Conservation (phyloP, 2,797 vertebrate genomes). For the Echeneis naucrates region DNA sequence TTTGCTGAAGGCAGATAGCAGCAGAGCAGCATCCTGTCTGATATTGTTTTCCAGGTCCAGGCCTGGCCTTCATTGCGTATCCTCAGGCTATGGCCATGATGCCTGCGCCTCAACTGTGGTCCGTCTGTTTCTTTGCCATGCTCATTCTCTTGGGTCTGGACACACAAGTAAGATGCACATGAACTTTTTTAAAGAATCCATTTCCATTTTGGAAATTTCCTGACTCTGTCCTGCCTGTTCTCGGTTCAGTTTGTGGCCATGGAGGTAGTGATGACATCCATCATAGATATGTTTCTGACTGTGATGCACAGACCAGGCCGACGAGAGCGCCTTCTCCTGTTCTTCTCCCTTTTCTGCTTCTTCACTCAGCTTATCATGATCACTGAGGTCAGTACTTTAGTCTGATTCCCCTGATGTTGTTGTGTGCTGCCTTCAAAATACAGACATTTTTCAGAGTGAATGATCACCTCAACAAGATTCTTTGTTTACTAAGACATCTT, state of each 20-base stretch:
- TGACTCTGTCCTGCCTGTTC: background rate
- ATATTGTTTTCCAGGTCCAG: slow-evolving; percentile 87
- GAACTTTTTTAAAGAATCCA: background rate
- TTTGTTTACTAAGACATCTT: background rate
- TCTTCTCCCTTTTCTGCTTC: slow-evolving; percentile 81
- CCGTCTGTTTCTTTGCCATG: slow-evolving; percentile 93
- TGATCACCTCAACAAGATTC: background rate
- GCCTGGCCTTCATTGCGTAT: slow-evolving; percentile 92
- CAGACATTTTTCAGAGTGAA: background rate
- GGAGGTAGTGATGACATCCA: slow-evolving; percentile 81
- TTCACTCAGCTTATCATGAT: slow-evolving; percentile 77
- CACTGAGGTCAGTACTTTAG: slow-evolving; percentile 76
- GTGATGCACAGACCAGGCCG: slow-evolving; percentile 72
- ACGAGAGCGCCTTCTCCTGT: slow-evolving; percentile 76
- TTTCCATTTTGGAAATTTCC: background rate
- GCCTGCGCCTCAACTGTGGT: slow-evolving; percentile 92
- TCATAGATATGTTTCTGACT: slow-evolving; percentile 79
- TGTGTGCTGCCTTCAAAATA: background rate
- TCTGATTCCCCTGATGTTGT: background rate
- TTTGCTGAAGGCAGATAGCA: background rate
- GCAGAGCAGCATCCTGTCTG: background rate
- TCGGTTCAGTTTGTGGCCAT: slow-evolving; percentile 79
- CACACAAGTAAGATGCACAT: slow-evolving; percentile 85
- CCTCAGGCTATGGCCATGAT: slow-evolving; percentile 93
- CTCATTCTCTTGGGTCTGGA: slow-evolving; percentile 92